These are phyloP conservation scores for Drosophila maculinotata DNA, from an alignment of 2,888 invertebrate species.

Conservation along the genomic window DNA sequence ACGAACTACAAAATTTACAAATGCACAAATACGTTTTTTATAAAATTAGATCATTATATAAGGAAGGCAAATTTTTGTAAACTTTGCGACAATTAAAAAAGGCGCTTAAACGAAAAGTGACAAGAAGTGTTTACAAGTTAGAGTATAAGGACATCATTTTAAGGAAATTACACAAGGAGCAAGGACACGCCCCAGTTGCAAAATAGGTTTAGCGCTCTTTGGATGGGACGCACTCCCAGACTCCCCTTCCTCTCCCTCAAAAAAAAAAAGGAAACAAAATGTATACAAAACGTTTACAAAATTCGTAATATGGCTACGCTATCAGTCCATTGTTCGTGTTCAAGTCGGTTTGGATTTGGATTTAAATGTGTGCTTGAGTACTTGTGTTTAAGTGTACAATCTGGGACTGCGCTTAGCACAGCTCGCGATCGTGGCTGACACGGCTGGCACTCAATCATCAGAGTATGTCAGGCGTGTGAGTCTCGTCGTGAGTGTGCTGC, in stretches of 20 bases:
- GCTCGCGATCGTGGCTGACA: conserved; percentile 59
- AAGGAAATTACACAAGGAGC: conserved; percentile 53
- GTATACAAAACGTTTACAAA: conserved; percentile 63
- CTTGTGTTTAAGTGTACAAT: conserved; percentile 19
- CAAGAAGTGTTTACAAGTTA: conserved; percentile 46
- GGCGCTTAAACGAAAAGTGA: conserved; percentile 44
- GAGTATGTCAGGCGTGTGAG: conserved; percentile 85
- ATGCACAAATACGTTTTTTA: conserved; percentile 49
- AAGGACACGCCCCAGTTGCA: conserved; percentile 52
- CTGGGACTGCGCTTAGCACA: conserved; percentile 69
- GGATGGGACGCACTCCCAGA: conserved; percentile 41
- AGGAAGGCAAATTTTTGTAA: conserved; percentile 54
- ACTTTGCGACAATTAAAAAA: conserved; percentile 43
- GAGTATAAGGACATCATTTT: conserved; percentile 60
- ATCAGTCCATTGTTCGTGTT: conserved; percentile 79
- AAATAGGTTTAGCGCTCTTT: conserved; percentile 59
- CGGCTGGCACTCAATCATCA: conserved; percentile 84
- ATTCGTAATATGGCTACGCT: conserved; percentile 81
- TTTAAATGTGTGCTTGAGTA: conserved; percentile 37
- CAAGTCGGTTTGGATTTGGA: conserved; percentile 68
- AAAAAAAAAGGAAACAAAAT: conserved; percentile 50
- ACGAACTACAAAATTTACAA: conserved; percentile 75
- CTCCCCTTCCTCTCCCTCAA: not conserved
- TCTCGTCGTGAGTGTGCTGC: conserved; percentile 86
- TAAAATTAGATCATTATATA: conserved; percentile 29